These are phyloP conservation scores for Hermaeophaga mercurialis DNA, from an alignment of 2,888 invertebrate genomes.

Conservation along the genomic window DNA sequence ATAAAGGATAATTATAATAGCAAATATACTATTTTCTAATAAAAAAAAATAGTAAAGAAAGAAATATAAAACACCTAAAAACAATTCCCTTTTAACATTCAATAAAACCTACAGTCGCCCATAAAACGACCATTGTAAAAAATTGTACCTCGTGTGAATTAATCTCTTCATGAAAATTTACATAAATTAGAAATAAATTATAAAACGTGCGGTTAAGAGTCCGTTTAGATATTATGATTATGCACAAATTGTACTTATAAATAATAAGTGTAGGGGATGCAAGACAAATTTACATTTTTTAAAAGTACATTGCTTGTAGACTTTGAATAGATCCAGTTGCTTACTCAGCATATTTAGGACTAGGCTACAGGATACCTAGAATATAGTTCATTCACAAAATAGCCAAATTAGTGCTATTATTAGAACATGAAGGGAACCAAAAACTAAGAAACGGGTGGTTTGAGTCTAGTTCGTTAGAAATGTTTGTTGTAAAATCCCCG, in stretches of 20 bases:
- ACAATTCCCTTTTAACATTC: too few relatives aligned
- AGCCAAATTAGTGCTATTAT: slow-evolving; percentile 16
- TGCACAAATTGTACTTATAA: slow-evolving; percentile 38
- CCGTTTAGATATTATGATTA: slow-evolving; percentile 40
- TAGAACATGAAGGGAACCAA: slow-evolving; percentile 2
- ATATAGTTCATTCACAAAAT: slow-evolving; percentile 14
- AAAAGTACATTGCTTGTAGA: slow-evolving; percentile 20
- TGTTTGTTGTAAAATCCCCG: slow-evolving; percentile 14
- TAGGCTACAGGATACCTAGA: slow-evolving; percentile 13
- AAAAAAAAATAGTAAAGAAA: too few relatives aligned
- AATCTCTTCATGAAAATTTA: slow-evolving; percentile 30
- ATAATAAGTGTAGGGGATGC: slow-evolving; percentile 36
- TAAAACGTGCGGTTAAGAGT: slow-evolving; percentile 33
- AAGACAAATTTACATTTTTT: slow-evolving; percentile 32
- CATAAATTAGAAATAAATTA: slow-evolving; percentile 40
- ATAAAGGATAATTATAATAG: too few relatives aligned
- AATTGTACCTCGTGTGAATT: slow-evolving; percentile 24
- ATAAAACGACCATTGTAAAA: slow-evolving; percentile 21
- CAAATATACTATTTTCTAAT: too few relatives aligned
- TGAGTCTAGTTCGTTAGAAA: slow-evolving; percentile 17
- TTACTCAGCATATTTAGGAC: slow-evolving; percentile 27
- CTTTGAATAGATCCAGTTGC: slow-evolving; percentile 26
- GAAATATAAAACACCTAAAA: too few relatives aligned
- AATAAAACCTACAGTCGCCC: too few relatives aligned
- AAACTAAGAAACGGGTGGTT: background rate